A percentile compares a stretch with the other conserved stretches of the same genome.
Evolutionary conservation across 2,797 vertebrate genomes (phyloP).

Genomic region (Mastacembelus armatus): DNA sequence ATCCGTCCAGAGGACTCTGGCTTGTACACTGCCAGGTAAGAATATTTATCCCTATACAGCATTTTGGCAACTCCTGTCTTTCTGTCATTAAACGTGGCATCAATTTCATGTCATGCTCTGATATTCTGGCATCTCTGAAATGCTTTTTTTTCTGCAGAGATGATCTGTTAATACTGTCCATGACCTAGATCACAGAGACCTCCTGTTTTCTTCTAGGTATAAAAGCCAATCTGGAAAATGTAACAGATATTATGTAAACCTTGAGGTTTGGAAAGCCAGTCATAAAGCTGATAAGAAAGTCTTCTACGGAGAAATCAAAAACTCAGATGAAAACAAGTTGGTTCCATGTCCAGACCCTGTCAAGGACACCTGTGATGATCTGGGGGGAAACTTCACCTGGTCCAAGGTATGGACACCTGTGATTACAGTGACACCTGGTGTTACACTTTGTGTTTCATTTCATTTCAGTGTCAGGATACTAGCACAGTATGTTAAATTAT

Average conservation of each 20-base stretch:
- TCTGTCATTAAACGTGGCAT: neutral
- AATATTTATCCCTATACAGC: neutral
- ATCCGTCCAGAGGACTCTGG: conserved; percentile 37
- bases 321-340: fast-evolving
- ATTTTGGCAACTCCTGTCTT: neutral
- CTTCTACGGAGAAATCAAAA: fast-evolving
- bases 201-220: conserved; percentile 30
- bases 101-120: neutral
- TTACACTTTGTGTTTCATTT: too few species aligned
- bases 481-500: too few species aligned
- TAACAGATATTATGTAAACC: fast-evolving
- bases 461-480: too few species aligned
- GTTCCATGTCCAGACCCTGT: conserved; percentile 8
- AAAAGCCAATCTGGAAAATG: fast-evolving
- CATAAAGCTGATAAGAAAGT: fast-evolving
- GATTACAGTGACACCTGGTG: neutral
- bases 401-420: conserved; percentile 64
- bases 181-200: neutral
- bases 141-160: neutral
- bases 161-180: neutral
- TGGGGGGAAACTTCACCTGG: conserved; percentile 59
- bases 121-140: neutral
- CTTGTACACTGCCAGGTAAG: conserved; percentile 49
- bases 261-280: conserved; percentile 12
- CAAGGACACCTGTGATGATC: fast-evolving